phyloP scores from a whole-genome alignment of 30 jellyfish, hydroid and myxozoan species.

The Aurelia sp. region DNA sequence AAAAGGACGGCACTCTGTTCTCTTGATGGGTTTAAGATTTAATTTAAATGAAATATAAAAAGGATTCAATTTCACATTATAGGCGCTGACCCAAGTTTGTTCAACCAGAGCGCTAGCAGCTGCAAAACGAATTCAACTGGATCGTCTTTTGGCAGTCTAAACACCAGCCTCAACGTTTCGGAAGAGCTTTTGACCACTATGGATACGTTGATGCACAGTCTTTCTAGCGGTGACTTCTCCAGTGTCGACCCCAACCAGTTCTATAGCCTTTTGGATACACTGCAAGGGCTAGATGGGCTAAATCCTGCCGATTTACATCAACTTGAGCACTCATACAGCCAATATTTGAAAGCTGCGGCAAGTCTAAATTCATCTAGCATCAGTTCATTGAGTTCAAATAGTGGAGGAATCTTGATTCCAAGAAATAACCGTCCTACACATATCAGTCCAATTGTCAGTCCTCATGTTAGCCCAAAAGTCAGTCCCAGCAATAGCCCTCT shows the following conservation, averaged over 20 bases:
- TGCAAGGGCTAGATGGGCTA: conserved; percentile 91
- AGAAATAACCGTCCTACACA: conserved; percentile 36
- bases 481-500: conserved; percentile 46
- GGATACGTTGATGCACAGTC: conserved; percentile 93
- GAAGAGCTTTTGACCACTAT: conserved; percentile 83
- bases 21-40: no score
- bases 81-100: conserved; percentile 26
- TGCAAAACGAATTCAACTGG: not conserved
- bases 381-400: conserved; percentile 46
- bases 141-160: conserved; percentile 9
- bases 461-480: conserved; percentile 40
- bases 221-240: conserved; percentile 86
- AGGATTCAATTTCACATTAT: not conserved
- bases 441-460: conserved; percentile 9
- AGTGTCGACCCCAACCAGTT: conserved; percentile 85
- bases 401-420: conserved; percentile 46
- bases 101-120: conserved; percentile 36
- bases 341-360: conserved; percentile 76
- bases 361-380: conserved; percentile 63
- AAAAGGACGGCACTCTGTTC: no score
- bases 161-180: conserved; percentile 18
- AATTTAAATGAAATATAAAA: no score
- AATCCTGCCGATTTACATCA: conserved; percentile 85
- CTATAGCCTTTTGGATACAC: conserved; percentile 85
- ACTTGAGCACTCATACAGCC: conserved; percentile 86